phyloP scores from a whole-genome alignment of 2,113 vertebrate genomes.

The Micronisus gabar region DNA sequence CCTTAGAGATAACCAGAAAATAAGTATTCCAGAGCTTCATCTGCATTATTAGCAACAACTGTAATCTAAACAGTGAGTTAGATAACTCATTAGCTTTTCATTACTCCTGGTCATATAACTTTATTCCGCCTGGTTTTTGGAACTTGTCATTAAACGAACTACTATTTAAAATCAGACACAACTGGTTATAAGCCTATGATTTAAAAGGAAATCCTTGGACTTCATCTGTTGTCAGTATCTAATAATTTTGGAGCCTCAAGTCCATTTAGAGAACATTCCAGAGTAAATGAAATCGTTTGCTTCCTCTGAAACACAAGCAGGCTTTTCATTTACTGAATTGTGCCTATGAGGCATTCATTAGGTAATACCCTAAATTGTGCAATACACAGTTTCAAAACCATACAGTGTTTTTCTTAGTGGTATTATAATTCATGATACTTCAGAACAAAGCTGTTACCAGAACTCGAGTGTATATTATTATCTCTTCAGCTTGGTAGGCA shows the following conservation, averaged over 20 bases:
- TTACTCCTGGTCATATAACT: not conserved
- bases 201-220: slow-evolving; percentile 71
- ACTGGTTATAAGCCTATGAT: not conserved
- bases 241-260: slow-evolving; percentile 76
- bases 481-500: not conserved
- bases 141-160: not conserved
- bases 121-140: not conserved
- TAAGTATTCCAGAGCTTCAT: not conserved
- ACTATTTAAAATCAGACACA: not conserved
- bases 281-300: slow-evolving; percentile 84
- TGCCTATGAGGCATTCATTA: not conserved
- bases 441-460: not conserved
- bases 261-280: slow-evolving; percentile 82
- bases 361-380: not conserved
- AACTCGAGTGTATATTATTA: not conserved
- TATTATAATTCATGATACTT: not conserved
- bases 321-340: not conserved
- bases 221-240: slow-evolving; percentile 87
- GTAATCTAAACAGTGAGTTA: not conserved
- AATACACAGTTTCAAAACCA: not conserved
- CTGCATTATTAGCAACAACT: not conserved
- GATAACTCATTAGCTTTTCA: not conserved
- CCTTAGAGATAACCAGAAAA: not conserved
- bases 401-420: not conserved
- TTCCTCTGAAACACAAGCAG: slow-evolving; percentile 68